Evolutionary conservation across 2,113 vertebrate species (phyloP), one percentile per base, ranked within the genome.

Genomic region (Morone saxatilis): DNA sequence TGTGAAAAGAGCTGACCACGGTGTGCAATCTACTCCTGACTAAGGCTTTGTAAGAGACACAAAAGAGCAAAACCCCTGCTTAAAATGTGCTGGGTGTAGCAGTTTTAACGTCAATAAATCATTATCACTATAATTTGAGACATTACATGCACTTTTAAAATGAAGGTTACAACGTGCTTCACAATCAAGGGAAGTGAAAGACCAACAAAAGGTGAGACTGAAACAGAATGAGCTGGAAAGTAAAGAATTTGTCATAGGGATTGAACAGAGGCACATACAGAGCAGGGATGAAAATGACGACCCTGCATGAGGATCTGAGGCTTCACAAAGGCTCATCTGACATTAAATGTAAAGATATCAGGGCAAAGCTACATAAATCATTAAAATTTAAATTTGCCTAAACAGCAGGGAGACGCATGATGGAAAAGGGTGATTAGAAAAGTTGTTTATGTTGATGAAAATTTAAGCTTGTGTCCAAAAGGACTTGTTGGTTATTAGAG

Each of bases 1-100:
- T 72, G 83, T 22, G 85, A 78, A 89, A 91, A 87, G 41, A 88
- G 83, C 87, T 86, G 87, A 92, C 80, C 80, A 2, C 68, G 60
- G 72, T 54, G 38, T 71, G 62, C 54, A 77, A 66, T 63, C 76
- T n/a, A 51, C 19, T 48, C 81, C 89, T 83, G 81, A 86, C 83
- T 86, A 78, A 83, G 81, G 76, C 78, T 86, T 88, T 85, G 56
- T 45, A 6, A 73, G 48, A 88, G 50, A 80, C 65, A 91, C 78
- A 83, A 83, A 78, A 83, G 56, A 83, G 38, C 25, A 50, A 53
- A 20, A 86, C 7, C 38, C 22, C n/a, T 22, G 43, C 14, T 68
- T 43, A 71, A 50, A 83, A 80, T 59, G 76, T 85, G 89, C 84
- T 74, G 67, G 54, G 48, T 41, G 71, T 1, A 43, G 86, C 81